phyloP scores from a whole-genome alignment of 2,888 invertebrate species.

The Ochropleura leucogaster region DNA sequence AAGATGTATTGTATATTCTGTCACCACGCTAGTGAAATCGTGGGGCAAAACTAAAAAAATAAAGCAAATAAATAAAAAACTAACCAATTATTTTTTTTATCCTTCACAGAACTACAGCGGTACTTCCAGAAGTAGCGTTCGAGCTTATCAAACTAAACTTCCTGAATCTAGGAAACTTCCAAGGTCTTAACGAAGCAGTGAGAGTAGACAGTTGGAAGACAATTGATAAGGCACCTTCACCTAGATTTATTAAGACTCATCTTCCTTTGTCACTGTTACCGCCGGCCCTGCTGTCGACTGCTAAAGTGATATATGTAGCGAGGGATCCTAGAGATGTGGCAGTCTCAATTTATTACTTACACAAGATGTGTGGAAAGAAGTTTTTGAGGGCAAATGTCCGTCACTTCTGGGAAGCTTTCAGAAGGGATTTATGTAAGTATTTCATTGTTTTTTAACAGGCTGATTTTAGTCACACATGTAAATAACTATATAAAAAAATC shows the following conservation, averaged over 20 bases:
- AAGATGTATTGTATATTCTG: no score
- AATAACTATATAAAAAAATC: no score
- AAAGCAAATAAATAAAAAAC: not conserved
- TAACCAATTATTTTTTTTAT: not conserved
- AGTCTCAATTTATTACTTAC: conserved; percentile 93
- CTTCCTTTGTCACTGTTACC: conserved; percentile 92
- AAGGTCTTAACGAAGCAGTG: conserved; percentile 82
- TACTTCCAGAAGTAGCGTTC: conserved; percentile 83
- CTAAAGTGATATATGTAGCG: conserved; percentile 92
- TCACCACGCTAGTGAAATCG: no score
- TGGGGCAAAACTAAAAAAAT: no score
- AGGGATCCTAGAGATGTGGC: conserved; percentile 94
- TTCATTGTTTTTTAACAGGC: not conserved
- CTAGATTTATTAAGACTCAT: conserved; percentile 92
- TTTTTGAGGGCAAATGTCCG: conserved; percentile 89
- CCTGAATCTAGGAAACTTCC: conserved; percentile 83
- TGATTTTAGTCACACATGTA: no score
- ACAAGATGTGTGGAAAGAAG: conserved; percentile 88
- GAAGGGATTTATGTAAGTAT: conserved; percentile 90
- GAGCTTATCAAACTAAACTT: conserved; percentile 84
- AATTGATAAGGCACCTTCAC: conserved; percentile 83
- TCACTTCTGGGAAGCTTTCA: conserved; percentile 91
- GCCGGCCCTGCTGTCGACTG: conserved; percentile 83
- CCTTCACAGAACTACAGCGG: conserved; percentile 76
- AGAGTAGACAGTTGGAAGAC: conserved; percentile 80